Conservation (phyloP, 2,113 vertebrate species). For the Neogale vison region DNA sequence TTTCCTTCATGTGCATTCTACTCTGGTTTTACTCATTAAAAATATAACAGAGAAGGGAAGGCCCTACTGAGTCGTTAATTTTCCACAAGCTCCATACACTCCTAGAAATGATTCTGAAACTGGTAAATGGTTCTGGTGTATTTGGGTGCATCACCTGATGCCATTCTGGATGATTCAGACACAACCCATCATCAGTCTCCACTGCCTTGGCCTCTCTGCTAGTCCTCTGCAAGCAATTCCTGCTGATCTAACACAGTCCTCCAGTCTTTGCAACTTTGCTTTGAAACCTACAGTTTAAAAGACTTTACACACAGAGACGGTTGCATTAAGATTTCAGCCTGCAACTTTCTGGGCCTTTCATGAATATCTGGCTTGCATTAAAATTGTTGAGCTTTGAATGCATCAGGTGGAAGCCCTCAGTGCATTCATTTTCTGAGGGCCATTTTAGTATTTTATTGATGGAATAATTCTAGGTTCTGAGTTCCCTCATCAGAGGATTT, state of each 20-base stretch:
- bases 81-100: background rate
- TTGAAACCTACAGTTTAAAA: constrained; percentile 35
- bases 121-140: background rate
- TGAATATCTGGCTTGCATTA: background rate
- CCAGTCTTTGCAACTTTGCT: constrained; percentile 44
- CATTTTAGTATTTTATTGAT: constrained; percentile 6
- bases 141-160: background rate
- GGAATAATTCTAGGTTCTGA: background rate
- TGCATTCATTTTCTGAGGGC: constrained; percentile 4
- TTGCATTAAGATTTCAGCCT: background rate
- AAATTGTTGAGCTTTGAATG: constrained; percentile 8
- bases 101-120: background rate
- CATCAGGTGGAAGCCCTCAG: background rate
- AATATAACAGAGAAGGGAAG: background rate
- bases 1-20: background rate
- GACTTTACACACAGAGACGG: background rate
- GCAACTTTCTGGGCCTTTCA: background rate
- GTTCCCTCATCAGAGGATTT: background rate
- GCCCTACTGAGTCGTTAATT: background rate
- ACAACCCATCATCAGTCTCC: constrained; percentile 41
- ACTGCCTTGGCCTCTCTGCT: background rate
- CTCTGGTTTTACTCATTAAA: background rate
- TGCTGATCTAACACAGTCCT: constrained; percentile 44
- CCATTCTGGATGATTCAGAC: constrained; percentile 24
- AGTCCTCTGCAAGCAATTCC: constrained; percentile 19